These are phyloP conservation scores for Folsomia candida DNA, from an alignment of 2,888 invertebrate genomes.

Conservation along the genomic window DNA sequence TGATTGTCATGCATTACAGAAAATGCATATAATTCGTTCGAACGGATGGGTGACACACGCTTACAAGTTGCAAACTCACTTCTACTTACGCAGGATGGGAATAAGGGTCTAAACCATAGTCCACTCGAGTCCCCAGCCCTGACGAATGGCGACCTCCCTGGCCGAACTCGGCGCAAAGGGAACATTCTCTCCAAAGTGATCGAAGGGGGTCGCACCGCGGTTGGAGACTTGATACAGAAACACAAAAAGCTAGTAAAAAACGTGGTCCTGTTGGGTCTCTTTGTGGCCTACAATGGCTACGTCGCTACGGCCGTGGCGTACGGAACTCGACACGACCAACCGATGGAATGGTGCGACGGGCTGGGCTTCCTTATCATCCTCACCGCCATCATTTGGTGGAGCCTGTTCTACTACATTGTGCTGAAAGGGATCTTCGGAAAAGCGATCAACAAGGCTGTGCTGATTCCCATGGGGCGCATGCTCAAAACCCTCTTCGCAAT, in stretches of 20 bases:
- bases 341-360: slow-evolving; percentile 61
- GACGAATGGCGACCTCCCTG: not conserved
- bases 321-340: slow-evolving; percentile 22
- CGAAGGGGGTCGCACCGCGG: not conserved
- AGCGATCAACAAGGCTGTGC: slow-evolving; percentile 1
- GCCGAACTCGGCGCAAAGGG: not conserved
- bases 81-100: no score
- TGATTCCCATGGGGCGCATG: slow-evolving; percentile 8
- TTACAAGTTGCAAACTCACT: no score
- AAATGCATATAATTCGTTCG: no score
- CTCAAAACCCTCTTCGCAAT: slow-evolving; percentile 2
- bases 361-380: slow-evolving; percentile 71
- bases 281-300: not conserved
- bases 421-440: slow-evolving; percentile 62
- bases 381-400: slow-evolving; percentile 62
- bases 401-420: slow-evolving; percentile 64
- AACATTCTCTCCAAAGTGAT: not conserved
- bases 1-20: no score
- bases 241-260: not conserved
- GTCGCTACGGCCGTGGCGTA: slow-evolving; percentile 26
- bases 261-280: not conserved
- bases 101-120: no score
- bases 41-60: no score
- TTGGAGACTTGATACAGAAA: not conserved
- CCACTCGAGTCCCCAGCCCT: no score